Base-by-base conservation (phyloP, 2,797 vertebrate genomes). In the Pantherophis vulpinus region DNA sequence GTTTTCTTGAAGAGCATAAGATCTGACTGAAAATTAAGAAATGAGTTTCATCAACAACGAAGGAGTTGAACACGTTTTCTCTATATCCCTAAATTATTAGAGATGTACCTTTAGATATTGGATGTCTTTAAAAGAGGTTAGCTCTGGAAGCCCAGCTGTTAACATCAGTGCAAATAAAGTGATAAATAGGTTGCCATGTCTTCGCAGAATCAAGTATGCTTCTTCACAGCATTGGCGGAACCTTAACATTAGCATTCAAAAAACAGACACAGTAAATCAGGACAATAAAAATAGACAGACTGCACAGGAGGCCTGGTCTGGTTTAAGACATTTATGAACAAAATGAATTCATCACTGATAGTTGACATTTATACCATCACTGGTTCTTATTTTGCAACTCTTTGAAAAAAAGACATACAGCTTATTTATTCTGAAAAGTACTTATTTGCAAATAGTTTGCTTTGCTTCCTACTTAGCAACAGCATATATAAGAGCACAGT, bases 91-190 rank as follows among this genome's bases (percentile, higher is more conserved):
- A 93, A 86, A 32, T 63, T 42, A 55, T 92, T 3, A 79, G 90
- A 42, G 42, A 94, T 90, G 91, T 98, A 99, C 99, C 99, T 99
- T 99, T 97, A 99, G 98, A 98, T 99, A 99, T 97, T 99, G 99
- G 96, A 99, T 99, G 96, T 99, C 99, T 97, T 99, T 99, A 96
- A 99, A 98, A 6, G 99, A 99, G 1, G 98, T 99, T 86, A 99
- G 98, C 95, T 99, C 99, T 66, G 99, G 99, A 95, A 99, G 98
- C 51, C 99, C 99, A 79, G 99, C 99, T 74, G 99, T 99, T 95
- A 99, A 96, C 99, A 99, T 99, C 97, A 99, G 98, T 93, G 99
- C 99, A 97, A 99, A 99, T 92, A 99, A 98, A 2, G 99, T 99
- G 97, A 99, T 99, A 97, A 99, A 99, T 90, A 99, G 98, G 97